These are phyloP conservation scores for Butorides virescens DNA, from an alignment of 2,113 vertebrate species.

Conservation along the genomic window DNA sequence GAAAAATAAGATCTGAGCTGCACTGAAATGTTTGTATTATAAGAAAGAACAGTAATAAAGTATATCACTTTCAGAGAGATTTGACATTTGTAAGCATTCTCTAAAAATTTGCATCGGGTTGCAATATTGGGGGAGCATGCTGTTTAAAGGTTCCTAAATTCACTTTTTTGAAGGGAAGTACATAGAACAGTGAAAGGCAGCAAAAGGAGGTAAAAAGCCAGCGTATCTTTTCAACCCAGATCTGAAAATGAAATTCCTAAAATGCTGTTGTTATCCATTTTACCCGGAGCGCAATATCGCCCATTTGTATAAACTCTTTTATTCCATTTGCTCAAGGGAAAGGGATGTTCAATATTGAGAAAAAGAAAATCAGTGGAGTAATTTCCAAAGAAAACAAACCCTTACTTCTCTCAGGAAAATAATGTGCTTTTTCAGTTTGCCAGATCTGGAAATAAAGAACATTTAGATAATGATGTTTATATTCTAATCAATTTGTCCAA, in stretches of 20 bases:
- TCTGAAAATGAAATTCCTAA: constrained; percentile 13
- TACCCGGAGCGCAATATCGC: not conserved
- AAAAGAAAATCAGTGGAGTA: constrained; percentile 29
- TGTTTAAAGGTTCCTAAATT: constrained; percentile 1
- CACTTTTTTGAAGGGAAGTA: not conserved
- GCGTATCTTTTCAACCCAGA: not conserved
- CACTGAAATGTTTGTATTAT: constrained; percentile 60
- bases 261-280: not conserved
- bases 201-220: not conserved
- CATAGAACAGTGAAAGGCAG: not conserved
- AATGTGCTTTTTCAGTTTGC: constrained; percentile 35
- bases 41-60: constrained; percentile 63
- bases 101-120: constrained; percentile 38
- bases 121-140: not conserved
- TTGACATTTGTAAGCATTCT: constrained; percentile 54
- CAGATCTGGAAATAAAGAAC: constrained; percentile 38
- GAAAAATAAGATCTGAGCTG: constrained; percentile 12
- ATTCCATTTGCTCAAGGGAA: not conserved
- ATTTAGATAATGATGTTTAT: constrained; percentile 48
- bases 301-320: not conserved
- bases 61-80: constrained; percentile 53
- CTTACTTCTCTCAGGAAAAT: not conserved
- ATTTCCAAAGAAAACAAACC: constrained; percentile 41
- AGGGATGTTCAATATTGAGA: not conserved
- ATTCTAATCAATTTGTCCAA: constrained; percentile 61